Evolutionary conservation across 2,888 invertebrate species (phyloP), one percentile per base, ranked within the genome.

Genomic region (Calameuta idolon): DNA sequence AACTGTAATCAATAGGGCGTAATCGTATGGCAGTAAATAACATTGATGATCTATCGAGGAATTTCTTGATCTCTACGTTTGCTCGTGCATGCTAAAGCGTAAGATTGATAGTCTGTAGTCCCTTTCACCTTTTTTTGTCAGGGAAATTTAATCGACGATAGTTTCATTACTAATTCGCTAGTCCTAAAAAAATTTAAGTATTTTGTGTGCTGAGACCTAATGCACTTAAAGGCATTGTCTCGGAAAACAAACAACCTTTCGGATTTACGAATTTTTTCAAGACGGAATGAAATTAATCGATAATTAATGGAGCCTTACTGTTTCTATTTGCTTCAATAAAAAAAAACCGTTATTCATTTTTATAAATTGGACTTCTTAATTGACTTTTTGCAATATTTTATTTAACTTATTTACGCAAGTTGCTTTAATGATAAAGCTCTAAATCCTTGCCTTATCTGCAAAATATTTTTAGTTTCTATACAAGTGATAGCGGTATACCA

Each of bases 11-110:
- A 55, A 23, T 55, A 55, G 23, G 9, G 23, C 55, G 55, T 55
- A 55, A 55, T 55, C 55, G 55, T 55, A 55, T 55, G 1, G 9
- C 31, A 30, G 71, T 73, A 69, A 35, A 75, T 75, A n/a, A 76
- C 74, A 80, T 80, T 79, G 76, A 79, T 79, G n/a, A 79, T 76
- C 75, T 73, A 75, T 77, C 76, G 75, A 37, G 75, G 40, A 78
- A 79, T 75, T 73, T 75, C 69, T 12, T 34, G 40, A 33, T 76
- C 75, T 68, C 55, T 55, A 23, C 55, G 23, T 69, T 77, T 71
- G 55, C 77, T 35, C 74, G 73, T 77, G 76, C 76, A 76, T 76
- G 69, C 34, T 75, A 78, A 73, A 37, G 15, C 69, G 31, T 33
- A 78, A 80, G 80, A 80, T 80, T 80, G 80, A 80, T 80, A 73